Percentiles rank a stretch among this genome's conserved stretches.
phyloP scores from a whole-genome alignment of 1,140 invertebrate genomes.

The Zaprionus ghesquierei region DNA sequence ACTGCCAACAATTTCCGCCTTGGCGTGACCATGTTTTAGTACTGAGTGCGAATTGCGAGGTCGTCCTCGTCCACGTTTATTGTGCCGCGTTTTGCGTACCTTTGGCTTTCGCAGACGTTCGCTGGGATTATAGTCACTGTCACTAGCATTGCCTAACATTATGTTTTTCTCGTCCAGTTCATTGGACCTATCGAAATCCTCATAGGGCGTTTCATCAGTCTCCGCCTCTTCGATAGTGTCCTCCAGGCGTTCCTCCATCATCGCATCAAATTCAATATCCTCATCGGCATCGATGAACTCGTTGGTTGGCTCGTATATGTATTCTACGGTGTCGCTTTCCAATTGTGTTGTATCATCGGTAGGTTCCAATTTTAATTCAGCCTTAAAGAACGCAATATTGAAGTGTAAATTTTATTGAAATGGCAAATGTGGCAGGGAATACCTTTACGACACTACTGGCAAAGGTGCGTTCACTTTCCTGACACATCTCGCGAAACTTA shows the following conservation, averaged over 20 bases:
- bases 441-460: conserved; percentile 72
- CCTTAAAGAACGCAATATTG: conserved; percentile 18
- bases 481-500: conserved; percentile 67
- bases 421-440: no score
- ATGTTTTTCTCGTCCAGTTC: conserved; percentile 54
- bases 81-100: conserved; percentile 37
- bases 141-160: conserved; percentile 44
- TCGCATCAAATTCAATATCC: conserved; percentile 65
- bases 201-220: conserved; percentile 26
- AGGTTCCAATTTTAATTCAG: conserved; percentile 70
- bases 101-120: conserved; percentile 49
- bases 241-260: conserved; percentile 61
- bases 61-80: conserved; percentile 56
- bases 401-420: not conserved
- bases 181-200: conserved; percentile 33
- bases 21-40: conserved; percentile 17
- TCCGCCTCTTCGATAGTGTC: conserved; percentile 49
- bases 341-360: conserved; percentile 47
- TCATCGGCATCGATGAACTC: conserved; percentile 72
- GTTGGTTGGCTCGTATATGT: conserved; percentile 65
- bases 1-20: not conserved
- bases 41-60: conserved; percentile 38
- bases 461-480: conserved; percentile 71
- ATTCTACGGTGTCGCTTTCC: conserved; percentile 58
- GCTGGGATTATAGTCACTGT: conserved; percentile 62